Percentiles rank a stretch among this genome's conserved stretches.
phyloP scores from a whole-genome alignment of 2,797 vertebrate species.

The Hypotaenidia okinawae region DNA sequence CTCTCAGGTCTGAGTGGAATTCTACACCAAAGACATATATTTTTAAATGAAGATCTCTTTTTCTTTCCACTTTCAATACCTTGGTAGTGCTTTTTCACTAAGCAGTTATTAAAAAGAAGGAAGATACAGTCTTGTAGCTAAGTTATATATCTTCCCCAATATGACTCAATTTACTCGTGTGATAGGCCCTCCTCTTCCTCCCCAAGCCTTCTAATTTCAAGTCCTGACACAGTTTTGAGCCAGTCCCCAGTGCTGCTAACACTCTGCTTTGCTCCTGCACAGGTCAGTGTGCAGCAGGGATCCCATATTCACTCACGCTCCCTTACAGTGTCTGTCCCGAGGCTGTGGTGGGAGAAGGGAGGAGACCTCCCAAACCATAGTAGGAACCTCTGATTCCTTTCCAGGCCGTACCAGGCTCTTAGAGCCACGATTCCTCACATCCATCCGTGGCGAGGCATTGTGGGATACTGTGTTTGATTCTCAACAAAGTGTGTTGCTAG shows the following conservation, averaged over 20 bases:
- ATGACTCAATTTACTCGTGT: not conserved
- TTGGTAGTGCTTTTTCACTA: constrained; percentile 13
- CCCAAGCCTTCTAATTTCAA: not conserved
- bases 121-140: not conserved
- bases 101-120: constrained; percentile 41
- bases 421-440: not conserved
- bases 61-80: not conserved
- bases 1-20: constrained; percentile 39
- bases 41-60: constrained; percentile 44
- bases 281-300: rapidly evolving
- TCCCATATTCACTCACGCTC: not conserved
- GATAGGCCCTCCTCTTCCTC: not conserved
- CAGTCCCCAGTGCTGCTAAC: not conserved
- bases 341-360: not conserved
- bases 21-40: not conserved
- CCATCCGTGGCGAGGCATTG: constrained; percentile 6
- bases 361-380: not conserved
- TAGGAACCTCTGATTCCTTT: not conserved
- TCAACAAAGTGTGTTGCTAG: constrained; percentile 51
- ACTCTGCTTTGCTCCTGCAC: rapidly evolving
- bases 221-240: not conserved
- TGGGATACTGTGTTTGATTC: constrained; percentile 46
- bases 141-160: not conserved
- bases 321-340: not conserved
- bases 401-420: not conserved